A percentile compares a stretch with the other conserved stretches of the same genome.
These are phyloP conservation scores for Epinephelus coioides DNA, from an alignment of 2,797 vertebrate genomes.

Conservation along the genomic window DNA sequence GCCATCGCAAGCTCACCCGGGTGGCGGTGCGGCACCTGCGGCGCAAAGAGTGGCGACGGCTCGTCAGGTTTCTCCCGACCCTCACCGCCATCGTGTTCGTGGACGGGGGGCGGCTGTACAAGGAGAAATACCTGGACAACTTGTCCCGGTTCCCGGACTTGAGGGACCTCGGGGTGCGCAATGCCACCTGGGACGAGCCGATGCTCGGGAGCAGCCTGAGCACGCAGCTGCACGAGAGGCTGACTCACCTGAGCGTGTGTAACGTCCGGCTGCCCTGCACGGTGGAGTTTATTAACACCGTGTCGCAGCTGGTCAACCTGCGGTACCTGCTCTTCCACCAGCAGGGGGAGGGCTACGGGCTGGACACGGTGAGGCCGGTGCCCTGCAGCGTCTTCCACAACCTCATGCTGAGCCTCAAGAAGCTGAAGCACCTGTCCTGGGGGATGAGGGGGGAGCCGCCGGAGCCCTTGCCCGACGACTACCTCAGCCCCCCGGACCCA, in stretches of 20 bases:
- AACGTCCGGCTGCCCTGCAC: conserved; percentile 71
- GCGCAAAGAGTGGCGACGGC: conserved; percentile 76
- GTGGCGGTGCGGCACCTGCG: conserved; percentile 71
- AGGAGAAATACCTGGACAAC: conserved; percentile 70
- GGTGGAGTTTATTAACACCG: conserved; percentile 52
- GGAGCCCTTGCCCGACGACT: conserved; percentile 70
- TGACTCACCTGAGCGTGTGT: conserved; percentile 76
- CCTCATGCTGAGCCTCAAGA: conserved; percentile 63
- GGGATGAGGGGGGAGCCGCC: conserved; percentile 75
- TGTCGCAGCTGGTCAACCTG: conserved; percentile 64
- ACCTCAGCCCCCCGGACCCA: conserved; percentile 67
- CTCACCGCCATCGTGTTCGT: conserved; percentile 74
- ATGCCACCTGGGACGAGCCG: conserved; percentile 67
- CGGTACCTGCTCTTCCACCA: conserved; percentile 74
- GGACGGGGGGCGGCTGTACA: conserved; percentile 69
- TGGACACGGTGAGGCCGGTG: conserved; percentile 70
- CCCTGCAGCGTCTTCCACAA: conserved; percentile 65
- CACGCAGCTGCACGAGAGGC: conserved; percentile 46
- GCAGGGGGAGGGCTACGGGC: conserved; percentile 69
- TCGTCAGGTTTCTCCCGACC: conserved; percentile 67
- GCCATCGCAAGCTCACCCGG: conserved; percentile 61
- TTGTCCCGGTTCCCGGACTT: conserved; percentile 56
- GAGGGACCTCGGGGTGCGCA: conserved; percentile 63
- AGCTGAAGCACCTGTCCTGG: conserved; percentile 73
- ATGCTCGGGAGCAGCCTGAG: conserved; percentile 52